A percentile compares a stretch with the other conserved stretches of the same genome.
phyloP scores from a whole-genome alignment of 2,113 vertebrate genomes.

The Ciconia maguari region DNA sequence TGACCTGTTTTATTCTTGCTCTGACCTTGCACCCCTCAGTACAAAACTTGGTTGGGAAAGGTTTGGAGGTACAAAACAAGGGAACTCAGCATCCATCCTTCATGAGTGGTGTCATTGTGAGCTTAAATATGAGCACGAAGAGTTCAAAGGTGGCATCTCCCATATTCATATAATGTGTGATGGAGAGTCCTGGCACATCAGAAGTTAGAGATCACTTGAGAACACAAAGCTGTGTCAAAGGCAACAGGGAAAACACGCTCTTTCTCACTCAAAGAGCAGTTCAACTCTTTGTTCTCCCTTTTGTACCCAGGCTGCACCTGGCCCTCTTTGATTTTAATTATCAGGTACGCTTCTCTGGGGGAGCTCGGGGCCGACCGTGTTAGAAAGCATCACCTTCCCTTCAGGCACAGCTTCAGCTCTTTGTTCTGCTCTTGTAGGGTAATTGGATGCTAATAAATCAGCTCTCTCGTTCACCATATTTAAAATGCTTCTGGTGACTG shows the following conservation, averaged over 20 bases:
- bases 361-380: fast-evolving
- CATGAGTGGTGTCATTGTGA: not conserved
- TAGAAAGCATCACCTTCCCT: conserved; percentile 38
- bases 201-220: conserved; percentile 16
- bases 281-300: conserved; percentile 27
- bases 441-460: conserved; percentile 41
- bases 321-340: conserved; percentile 48
- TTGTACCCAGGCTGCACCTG: conserved; percentile 40
- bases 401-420: conserved; percentile 10
- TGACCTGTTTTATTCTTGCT: not conserved
- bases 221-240: not conserved
- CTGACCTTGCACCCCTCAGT: not conserved
- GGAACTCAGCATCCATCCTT: not conserved
- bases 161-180: not conserved
- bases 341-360: not conserved
- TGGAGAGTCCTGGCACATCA: not conserved
- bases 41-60: not conserved
- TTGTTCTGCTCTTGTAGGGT: conserved; percentile 16
- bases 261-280: not conserved
- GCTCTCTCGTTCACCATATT: not conserved
- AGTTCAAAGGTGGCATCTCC: not conserved
- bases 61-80: not conserved
- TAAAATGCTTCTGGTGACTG: conserved; percentile 17
- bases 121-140: not conserved
- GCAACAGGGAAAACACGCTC: not conserved